These are phyloP conservation scores for Aspiorhynchus laticeps DNA, from an alignment of 2,113 vertebrate genomes.

Conservation along the genomic window DNA sequence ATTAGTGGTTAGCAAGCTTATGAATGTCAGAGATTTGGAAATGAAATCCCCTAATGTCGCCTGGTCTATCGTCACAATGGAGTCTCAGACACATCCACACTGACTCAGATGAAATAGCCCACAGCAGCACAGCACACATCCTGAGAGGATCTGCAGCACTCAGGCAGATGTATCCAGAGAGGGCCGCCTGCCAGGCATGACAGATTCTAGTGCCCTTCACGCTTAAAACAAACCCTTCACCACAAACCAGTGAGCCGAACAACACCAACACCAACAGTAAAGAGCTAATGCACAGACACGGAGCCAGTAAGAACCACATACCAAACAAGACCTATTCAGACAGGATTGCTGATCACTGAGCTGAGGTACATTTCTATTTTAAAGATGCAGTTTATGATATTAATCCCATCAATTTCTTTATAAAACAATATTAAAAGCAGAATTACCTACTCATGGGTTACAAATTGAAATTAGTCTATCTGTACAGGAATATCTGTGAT, in stretches of 20 bases:
- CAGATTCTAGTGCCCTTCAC: constrained; percentile 44
- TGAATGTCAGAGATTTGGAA: constrained; percentile 27
- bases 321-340: background rate
- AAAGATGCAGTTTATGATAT: background rate
- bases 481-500: background rate
- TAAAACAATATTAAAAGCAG: background rate
- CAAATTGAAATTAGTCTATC: background rate
- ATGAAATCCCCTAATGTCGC: constrained; percentile 13
- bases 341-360: background rate
- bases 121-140: background rate
- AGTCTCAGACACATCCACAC: constrained; percentile 5
- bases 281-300: background rate
- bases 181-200: constrained; percentile 25
- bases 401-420: background rate
- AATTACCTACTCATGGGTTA: background rate
- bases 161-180: constrained; percentile 29
- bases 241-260: background rate
- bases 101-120: constrained; percentile 11
- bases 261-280: background rate
- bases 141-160: constrained; percentile 28
- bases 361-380: background rate
- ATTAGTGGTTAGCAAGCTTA: constrained; percentile 8
- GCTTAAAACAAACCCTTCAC: constrained; percentile 45
- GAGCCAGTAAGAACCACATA: background rate
- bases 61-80: background rate